Conservation (phyloP, 2,113 vertebrate species). For the Zapus hudsonius region DNA sequence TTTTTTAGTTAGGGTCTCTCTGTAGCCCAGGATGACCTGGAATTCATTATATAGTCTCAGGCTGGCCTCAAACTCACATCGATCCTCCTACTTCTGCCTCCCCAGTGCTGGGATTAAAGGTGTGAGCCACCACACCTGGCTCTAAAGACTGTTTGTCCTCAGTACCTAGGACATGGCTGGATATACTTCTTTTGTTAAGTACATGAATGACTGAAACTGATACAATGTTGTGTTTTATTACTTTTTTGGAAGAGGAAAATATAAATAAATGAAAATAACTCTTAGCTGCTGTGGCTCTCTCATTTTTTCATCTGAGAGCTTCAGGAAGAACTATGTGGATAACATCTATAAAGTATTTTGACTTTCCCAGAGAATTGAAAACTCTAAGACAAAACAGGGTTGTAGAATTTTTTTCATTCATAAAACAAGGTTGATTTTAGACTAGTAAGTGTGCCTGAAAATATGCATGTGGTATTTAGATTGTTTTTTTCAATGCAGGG, state of each 20-base stretch:
- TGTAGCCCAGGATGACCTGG: too few relatives aligned
- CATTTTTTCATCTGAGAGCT: background rate
- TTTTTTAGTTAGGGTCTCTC: too few relatives aligned
- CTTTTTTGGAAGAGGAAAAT: background rate
- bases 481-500: background rate
- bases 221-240: background rate
- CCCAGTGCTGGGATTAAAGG: too few relatives aligned
- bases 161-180: background rate
- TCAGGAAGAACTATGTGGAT: background rate
- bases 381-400: conserved; percentile 44
- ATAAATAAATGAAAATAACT: conserved; percentile 27
- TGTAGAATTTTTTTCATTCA: background rate
- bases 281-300: background rate
- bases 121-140: too few relatives aligned
- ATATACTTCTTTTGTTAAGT: background rate
- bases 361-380: conserved; percentile 21
- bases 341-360: conserved; percentile 24
- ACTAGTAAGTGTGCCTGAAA: conserved; percentile 34
- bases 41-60: too few relatives aligned
- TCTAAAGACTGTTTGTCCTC: too few relatives aligned
- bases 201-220: background rate
- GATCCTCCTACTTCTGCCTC: too few relatives aligned
- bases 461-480: conserved; percentile 32
- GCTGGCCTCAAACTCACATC: too few relatives aligned
- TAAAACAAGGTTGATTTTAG: conserved; percentile 44